These are phyloP conservation scores for Orius laevigatus DNA, from an alignment of 1,140 invertebrate species.

Conservation along the genomic window DNA sequence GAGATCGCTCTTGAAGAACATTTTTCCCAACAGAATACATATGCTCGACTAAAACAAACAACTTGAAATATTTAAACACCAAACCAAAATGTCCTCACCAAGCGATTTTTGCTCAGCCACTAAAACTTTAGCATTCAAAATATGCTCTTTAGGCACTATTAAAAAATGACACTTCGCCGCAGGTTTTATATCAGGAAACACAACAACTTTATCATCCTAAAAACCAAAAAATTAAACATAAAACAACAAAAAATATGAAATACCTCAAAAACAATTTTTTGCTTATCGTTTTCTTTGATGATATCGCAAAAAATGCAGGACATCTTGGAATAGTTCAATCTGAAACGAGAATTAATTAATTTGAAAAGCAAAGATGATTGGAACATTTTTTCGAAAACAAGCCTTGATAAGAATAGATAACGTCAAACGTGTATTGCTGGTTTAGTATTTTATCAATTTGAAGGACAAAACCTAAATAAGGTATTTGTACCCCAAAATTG, in stretches of 20 bases:
- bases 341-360: not conserved
- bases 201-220: constrained; percentile 57
- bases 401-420: no score
- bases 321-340: not conserved
- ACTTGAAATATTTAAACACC: not conserved
- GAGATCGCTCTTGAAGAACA: constrained; percentile 20
- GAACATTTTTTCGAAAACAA: no score
- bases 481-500: no score
- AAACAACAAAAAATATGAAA: not conserved
- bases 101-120: constrained; percentile 42
- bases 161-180: constrained; percentile 66
- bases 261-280: constrained; percentile 15
- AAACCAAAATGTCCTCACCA: constrained; percentile 12
- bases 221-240: constrained; percentile 5
- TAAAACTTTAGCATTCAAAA: constrained; percentile 51
- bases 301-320: constrained; percentile 12
- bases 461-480: no score
- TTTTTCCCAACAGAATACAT: constrained; percentile 14
- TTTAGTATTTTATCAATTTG: no score
- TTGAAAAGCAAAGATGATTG: no score
- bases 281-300: constrained; percentile 6
- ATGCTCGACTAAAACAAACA: constrained; percentile 5
- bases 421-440: no score
- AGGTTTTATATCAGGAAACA: constrained; percentile 72
- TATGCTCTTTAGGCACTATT: constrained; percentile 60